These are phyloP conservation scores for Dicycla oo DNA, from an alignment of 2,888 invertebrate genomes.

Conservation along the genomic window DNA sequence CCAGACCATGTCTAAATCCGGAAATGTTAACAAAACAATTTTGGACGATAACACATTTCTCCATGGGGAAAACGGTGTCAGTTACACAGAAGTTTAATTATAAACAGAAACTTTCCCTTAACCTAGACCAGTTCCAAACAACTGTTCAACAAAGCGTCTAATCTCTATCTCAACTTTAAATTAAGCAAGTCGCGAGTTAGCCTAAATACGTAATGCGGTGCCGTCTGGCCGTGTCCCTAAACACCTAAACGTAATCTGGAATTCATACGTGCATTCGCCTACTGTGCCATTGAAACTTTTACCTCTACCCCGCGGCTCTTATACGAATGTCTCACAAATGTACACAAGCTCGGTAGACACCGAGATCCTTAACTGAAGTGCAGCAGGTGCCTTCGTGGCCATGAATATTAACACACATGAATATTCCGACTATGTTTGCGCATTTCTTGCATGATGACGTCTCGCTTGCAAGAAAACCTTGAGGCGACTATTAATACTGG, in stretches of 20 bases:
- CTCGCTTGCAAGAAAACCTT: conserved; percentile 67
- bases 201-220: conserved; percentile 57
- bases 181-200: conserved; percentile 54
- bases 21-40: conserved; percentile 12
- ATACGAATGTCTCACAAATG: conserved; percentile 58
- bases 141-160: conserved; percentile 53
- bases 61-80: conserved; percentile 38
- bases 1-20: neutral
- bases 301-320: conserved; percentile 40
- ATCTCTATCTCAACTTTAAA: conserved; percentile 62
- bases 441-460: conserved; percentile 81
- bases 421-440: conserved; percentile 85
- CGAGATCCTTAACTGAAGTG: conserved; percentile 74
- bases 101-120: conserved; percentile 46
- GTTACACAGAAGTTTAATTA: conserved; percentile 50
- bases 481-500: conserved; percentile 49
- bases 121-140: conserved; percentile 49
- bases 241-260: conserved; percentile 68
- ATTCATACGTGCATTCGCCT: conserved; percentile 67
- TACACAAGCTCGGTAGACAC: conserved; percentile 56
- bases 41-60: conserved; percentile 36
- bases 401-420: conserved; percentile 88
- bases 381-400: conserved; percentile 78
- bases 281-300: conserved; percentile 61
- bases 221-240: conserved; percentile 54